Conservation (phyloP, 2,888 invertebrate species). For the Zaprionus lineosus region DNA sequence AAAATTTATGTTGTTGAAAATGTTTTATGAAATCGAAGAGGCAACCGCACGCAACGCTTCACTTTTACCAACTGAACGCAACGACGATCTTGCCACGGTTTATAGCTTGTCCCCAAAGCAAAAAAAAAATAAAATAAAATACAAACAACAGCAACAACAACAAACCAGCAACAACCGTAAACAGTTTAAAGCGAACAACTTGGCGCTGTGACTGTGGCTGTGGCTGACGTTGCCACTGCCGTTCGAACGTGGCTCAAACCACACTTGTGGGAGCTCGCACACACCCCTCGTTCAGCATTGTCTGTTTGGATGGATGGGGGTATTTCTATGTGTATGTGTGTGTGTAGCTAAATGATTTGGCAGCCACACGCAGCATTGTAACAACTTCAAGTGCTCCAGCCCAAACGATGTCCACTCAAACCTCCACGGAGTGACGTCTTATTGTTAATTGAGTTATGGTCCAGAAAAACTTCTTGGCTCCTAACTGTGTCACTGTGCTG, state of each 20-base stretch:
- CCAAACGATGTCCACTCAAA: conserved; percentile 45
- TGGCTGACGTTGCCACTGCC: conserved; percentile 40
- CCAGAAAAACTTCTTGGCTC: conserved; percentile 26
- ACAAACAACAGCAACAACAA: conserved; percentile 35
- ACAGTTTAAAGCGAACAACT: conserved; percentile 28
- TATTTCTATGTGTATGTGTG: neutral
- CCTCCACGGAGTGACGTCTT: conserved; percentile 30
- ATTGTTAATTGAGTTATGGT: conserved; percentile 61
- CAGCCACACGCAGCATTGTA: conserved; percentile 5
- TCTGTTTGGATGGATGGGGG: neutral
- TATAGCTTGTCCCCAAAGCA: conserved; percentile 83
- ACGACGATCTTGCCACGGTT: conserved; percentile 82
- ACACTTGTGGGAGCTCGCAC: conserved; percentile 17
- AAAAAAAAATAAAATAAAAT: conserved; percentile 37
- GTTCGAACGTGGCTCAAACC: conserved; percentile 62
- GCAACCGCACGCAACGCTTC: conserved; percentile 81
- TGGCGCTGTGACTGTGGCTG: no score
- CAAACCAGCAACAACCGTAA: conserved; percentile 27
- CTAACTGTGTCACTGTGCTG: conserved; percentile 62
- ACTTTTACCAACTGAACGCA: conserved; percentile 83
- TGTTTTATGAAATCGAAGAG: conserved; percentile 23
- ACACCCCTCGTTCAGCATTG: neutral
- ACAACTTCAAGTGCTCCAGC: conserved; percentile 23
- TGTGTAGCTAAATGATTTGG: conserved; percentile 4
- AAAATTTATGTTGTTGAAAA: conserved; percentile 19